Conservation (phyloP, 2,113 vertebrate genomes). For the Conger conger region DNA sequence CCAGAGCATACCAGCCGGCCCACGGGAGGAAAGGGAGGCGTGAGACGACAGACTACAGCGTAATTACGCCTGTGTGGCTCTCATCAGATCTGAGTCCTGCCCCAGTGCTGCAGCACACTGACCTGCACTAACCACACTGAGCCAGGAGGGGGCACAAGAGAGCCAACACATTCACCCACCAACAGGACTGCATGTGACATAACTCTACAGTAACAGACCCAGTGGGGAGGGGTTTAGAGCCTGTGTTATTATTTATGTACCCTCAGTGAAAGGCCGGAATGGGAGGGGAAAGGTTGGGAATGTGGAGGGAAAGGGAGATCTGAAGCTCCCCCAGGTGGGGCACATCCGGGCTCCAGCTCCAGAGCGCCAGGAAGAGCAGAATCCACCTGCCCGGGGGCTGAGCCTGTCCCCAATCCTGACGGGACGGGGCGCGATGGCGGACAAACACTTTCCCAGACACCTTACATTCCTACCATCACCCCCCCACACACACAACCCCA, state of each 20-base stretch:
- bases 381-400: neutral
- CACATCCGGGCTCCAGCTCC: neutral
- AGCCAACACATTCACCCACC: neutral
- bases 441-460: neutral
- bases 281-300: no score
- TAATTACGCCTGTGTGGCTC: neutral
- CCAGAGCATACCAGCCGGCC: no score
- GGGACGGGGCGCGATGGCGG: neutral
- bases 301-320: neutral
- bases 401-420: neutral
- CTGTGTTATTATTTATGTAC: neutral
- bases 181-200: neutral
- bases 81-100: neutral
- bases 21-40: neutral
- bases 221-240: neutral
- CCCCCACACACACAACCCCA: neutral
- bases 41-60: neutral
- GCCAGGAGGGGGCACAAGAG: neutral
- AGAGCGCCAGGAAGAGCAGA: neutral
- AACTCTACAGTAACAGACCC: neutral
- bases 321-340: neutral
- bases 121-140: neutral
- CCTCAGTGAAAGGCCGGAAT: neutral
- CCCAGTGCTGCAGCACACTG: neutral
- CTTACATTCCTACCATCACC: neutral